Conservation (phyloP, 2,113 vertebrate genomes). For the Rallus limicola region DNA sequence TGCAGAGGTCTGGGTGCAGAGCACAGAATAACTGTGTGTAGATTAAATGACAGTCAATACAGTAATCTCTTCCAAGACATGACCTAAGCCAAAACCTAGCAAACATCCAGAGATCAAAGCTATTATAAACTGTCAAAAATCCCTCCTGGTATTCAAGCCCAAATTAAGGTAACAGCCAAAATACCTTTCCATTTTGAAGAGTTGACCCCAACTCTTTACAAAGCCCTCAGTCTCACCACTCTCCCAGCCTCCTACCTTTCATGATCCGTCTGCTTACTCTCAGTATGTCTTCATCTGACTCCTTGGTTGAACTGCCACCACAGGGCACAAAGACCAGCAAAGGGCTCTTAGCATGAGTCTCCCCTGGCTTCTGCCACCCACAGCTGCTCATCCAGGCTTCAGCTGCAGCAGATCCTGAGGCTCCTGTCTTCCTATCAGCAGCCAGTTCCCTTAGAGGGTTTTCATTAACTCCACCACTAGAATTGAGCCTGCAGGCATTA, state of each 20-base stretch:
- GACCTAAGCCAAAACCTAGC: neutral
- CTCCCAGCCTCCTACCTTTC: neutral
- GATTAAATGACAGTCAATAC: neutral
- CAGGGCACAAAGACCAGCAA: neutral
- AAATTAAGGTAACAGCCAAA: neutral
- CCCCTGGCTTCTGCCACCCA: neutral
- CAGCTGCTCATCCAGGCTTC: neutral
- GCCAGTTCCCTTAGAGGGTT: neutral
- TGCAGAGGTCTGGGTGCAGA: neutral
- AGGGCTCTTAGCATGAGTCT: neutral
- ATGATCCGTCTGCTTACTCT: neutral
- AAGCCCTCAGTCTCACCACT: neutral
- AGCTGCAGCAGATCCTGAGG: neutral
- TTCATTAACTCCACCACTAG: neutral
- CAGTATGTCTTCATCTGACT: neutral
- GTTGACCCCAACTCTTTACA: neutral
- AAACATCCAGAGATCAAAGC: neutral
- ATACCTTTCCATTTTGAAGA: neutral
- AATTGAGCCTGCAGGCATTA: neutral
- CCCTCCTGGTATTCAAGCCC: neutral
- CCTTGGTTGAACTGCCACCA: neutral
- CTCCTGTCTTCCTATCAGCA: neutral
- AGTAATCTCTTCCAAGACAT: neutral
- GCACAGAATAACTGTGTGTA: neutral
- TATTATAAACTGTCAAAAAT: neutral